These are phyloP conservation scores for Lycia hirtaria DNA, from an alignment of 2,888 invertebrate genomes.

Conservation along the genomic window DNA sequence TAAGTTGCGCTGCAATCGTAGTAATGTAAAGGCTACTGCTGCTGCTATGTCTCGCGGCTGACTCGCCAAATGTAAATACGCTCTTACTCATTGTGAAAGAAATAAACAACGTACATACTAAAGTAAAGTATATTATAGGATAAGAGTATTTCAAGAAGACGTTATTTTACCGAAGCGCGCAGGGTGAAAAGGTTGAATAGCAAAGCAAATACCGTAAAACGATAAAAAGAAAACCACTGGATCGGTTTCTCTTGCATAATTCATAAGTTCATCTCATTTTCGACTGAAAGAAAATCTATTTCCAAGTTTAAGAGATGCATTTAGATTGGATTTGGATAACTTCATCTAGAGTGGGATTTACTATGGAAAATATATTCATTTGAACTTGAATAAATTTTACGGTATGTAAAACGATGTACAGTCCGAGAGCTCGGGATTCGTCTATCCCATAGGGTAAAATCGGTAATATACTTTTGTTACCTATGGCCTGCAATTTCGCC, in stretches of 20 bases:
- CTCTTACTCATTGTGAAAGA: too few relatives aligned
- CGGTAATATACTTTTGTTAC: too few relatives aligned
- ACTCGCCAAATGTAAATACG: too few relatives aligned
- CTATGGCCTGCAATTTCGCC: too few relatives aligned
- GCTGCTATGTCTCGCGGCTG: too few relatives aligned
- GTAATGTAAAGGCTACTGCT: too few relatives aligned
- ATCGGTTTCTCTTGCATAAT: conserved; percentile 41
- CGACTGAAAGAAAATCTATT: conserved; percentile 40
- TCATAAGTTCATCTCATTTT: conserved; percentile 44
- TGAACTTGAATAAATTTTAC: background rate
- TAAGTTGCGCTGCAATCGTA: too few relatives aligned
- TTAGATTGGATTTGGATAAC: conserved; percentile 37
- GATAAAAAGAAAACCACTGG: conserved; percentile 42
- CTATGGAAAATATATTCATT: conserved; percentile 21
- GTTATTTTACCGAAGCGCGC: conserved; percentile 23
- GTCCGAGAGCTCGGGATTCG: too few relatives aligned
- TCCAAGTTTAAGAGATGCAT: conserved; percentile 40
- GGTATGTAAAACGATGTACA: background rate
- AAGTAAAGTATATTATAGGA: too few relatives aligned
- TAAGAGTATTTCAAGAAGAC: background rate
- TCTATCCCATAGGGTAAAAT: too few relatives aligned
- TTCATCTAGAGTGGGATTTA: conserved; percentile 32
- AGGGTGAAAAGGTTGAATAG: conserved; percentile 37
- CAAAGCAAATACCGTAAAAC: conserved; percentile 37
- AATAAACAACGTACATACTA: too few relatives aligned